phyloP scores from a whole-genome alignment of 2,888 invertebrate genomes.

The Caenorhabditis becei region DNA sequence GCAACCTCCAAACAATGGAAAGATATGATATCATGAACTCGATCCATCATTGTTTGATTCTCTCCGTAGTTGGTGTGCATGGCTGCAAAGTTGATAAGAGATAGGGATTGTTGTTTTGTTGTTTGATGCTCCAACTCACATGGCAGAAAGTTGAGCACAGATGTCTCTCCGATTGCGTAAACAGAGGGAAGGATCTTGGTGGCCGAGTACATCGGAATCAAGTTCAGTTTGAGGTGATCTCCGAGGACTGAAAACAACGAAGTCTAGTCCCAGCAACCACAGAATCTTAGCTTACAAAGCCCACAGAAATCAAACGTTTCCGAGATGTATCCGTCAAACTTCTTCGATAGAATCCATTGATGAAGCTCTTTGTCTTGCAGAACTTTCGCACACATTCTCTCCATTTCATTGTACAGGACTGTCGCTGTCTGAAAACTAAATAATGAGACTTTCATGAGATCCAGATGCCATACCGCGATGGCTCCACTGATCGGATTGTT shows the following conservation, averaged over 20 bases:
- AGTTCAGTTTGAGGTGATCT: slow-evolving; percentile 46
- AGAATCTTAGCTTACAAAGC: slow-evolving; percentile 17
- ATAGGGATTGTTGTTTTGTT: background rate
- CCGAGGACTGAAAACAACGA: slow-evolving; percentile 38
- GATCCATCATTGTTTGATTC: slow-evolving; percentile 26
- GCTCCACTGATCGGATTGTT: slow-evolving; percentile 45
- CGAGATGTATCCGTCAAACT: slow-evolving; percentile 44
- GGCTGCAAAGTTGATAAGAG: slow-evolving; percentile 11
- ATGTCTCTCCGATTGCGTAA: slow-evolving; percentile 49
- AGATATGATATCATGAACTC: slow-evolving; percentile 34
- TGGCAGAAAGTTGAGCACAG: slow-evolving; percentile 39
- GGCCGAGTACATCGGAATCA: slow-evolving; percentile 45
- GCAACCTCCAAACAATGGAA: slow-evolving; percentile 32
- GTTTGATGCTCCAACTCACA: slow-evolving; percentile 25
- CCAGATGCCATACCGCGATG: slow-evolving; percentile 6
- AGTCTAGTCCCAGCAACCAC: background rate
- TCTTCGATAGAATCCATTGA: slow-evolving; percentile 40
- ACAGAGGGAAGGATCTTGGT: slow-evolving; percentile 29
- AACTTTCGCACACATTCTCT: slow-evolving; percentile 45
- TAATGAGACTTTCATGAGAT: background rate
- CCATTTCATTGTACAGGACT: slow-evolving; percentile 34
- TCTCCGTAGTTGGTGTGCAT: slow-evolving; percentile 32
- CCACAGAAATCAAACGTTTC: slow-evolving; percentile 52
- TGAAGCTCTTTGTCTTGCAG: slow-evolving; percentile 37
- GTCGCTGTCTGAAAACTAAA: slow-evolving; percentile 28